phyloP scores from a whole-genome alignment of 2,888 invertebrate species.

The Poecilus cupreus region DNA sequence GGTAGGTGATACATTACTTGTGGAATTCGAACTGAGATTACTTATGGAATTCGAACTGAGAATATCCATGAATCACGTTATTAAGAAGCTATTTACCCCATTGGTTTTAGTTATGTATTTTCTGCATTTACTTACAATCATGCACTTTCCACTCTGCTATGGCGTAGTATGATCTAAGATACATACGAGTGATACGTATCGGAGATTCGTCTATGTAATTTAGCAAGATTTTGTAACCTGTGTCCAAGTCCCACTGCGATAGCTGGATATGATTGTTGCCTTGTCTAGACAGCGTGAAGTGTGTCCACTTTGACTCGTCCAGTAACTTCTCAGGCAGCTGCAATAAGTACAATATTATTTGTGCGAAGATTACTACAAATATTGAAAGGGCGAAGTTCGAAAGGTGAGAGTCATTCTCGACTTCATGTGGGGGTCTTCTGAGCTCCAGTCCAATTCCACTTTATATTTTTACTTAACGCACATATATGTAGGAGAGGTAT shows the following conservation, averaged over 20 bases:
- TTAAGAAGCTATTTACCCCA: no score
- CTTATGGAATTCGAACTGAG: no score
- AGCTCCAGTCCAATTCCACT: no score
- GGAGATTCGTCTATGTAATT: background rate
- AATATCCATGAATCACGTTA: no score
- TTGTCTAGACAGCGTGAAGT: slow-evolving; percentile 18
- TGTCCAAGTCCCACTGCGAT: background rate
- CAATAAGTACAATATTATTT: background rate
- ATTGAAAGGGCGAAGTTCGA: no score
- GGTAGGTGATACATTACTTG: no score
- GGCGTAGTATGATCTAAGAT: background rate
- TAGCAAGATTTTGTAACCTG: background rate
- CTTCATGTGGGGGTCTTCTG: no score
- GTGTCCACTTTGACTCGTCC: slow-evolving; percentile 27
- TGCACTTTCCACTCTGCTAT: slow-evolving; percentile 43
- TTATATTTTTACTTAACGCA: no score
- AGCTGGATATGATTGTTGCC: background rate
- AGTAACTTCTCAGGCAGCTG: background rate
- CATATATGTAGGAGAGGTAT: no score
- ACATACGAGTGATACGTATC: background rate
- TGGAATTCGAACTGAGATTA: no score
- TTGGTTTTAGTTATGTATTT: background rate
- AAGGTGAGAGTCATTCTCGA: no score
- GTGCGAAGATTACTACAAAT: no score
- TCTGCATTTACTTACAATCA: background rate